Evolutionary conservation across 2,113 vertebrate genomes (phyloP).

Genomic region (Philantomba maxwellii): DNA sequence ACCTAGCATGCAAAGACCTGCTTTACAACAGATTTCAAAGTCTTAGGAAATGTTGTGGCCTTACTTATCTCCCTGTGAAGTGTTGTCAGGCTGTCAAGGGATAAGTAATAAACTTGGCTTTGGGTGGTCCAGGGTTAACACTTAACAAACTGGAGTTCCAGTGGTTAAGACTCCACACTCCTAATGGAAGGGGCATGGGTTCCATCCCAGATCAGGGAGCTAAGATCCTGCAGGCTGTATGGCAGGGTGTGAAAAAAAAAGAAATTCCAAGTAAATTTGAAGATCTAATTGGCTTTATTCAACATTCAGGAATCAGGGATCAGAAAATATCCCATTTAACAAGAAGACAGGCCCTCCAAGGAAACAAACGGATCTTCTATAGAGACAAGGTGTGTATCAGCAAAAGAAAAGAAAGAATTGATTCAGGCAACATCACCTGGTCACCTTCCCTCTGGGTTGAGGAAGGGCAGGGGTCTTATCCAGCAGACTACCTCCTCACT

Average conservation of each 20-base stretch:
- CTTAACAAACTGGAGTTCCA: not conserved
- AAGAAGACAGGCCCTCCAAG: not conserved
- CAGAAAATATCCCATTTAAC: not conserved
- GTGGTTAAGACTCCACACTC: not conserved
- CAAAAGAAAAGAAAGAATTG: not conserved
- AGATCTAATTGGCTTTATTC: not conserved
- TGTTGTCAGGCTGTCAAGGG: not conserved
- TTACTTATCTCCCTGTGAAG: not conserved
- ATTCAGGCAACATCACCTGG: not conserved
- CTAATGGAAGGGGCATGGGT: not conserved
- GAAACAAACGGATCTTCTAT: not conserved
- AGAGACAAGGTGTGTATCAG: not conserved
- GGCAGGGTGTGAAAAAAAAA: not conserved
- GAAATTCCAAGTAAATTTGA: not conserved
- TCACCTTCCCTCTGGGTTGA: not conserved
- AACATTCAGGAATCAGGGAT: not conserved
- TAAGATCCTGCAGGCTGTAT: not conserved
- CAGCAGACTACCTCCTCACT: not conserved
- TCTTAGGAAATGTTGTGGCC: not conserved
- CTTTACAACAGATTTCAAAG: not conserved
- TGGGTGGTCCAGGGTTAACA: not conserved
- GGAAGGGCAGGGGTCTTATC: not conserved
- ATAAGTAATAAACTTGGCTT: not conserved
- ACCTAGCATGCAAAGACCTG: not conserved
- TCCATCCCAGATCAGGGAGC: not conserved